Evolutionary conservation across 2,797 vertebrate species (phyloP), one percentile per base, ranked within the genome.

Genomic region (Adrianichthys oophorus): DNA sequence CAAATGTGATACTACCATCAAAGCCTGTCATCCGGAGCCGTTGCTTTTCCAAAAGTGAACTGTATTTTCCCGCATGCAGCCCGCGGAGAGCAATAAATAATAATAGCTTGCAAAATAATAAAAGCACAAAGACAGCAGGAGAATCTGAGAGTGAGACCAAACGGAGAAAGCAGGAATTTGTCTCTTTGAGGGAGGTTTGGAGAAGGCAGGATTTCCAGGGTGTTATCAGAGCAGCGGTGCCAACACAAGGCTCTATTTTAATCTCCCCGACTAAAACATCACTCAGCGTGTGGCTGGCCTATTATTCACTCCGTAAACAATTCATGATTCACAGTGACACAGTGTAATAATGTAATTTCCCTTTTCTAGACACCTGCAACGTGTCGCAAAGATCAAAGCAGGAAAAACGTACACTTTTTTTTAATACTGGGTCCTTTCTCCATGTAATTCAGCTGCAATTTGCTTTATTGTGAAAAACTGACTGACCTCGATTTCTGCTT

Each of bases 221-320:
- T 44, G 59, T 48, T 57, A 67, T 77, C 63, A 45, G 48, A 50
- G 72, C 55, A 46, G 17, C 8, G 43, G 5, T 48, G 62, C 57
- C 52, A 67, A 49, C n/a, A 29, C 24, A 19, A 55, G 54, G 43
- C 42, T 41, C 56, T 59, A 17, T 71, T 78, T 78, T 68, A 68
- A 78, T 76, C 70, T 60, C 7, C 0, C 54, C 56, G 46, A 55
- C 41, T 29, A 61, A 42, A 47, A 41, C 72, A 68, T 72, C 58
- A 19, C 63, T 59, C 79, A 52, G 58, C 37, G 60, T 59, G 78
- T 32, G 42, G 62, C 48, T 44, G 51, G 37, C 47, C 65, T 66
- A 64, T 78, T 76, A 68, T 72, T 67, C 56, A 77, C 62, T 67
- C 66, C 43, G 64, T 65, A 78, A 80, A 83, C 81, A 81, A 70